These are phyloP conservation scores for Panagrolaimus sp. DNA, from an alignment of 1,140 invertebrate species.

Conservation along the genomic window DNA sequence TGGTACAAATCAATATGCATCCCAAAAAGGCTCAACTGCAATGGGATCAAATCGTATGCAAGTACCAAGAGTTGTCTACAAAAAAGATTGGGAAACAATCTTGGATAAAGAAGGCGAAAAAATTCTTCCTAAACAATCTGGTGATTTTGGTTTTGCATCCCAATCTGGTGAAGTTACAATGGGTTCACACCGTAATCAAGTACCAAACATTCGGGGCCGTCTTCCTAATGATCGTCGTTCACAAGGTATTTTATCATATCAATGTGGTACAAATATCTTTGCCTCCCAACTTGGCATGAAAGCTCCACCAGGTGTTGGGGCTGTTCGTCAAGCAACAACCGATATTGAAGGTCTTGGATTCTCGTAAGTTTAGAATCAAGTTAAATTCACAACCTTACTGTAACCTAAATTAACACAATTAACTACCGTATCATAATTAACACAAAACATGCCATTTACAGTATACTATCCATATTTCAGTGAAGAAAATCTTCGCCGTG, in stretches of 20 bases:
- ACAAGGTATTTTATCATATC: slow-evolving; percentile 61
- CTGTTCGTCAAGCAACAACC: slow-evolving; percentile 56
- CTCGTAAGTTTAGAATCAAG: slow-evolving; percentile 30
- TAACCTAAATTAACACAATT: not conserved
- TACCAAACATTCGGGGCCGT: slow-evolving; percentile 57
- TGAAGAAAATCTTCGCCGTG: slow-evolving; percentile 51
- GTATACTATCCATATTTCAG: slow-evolving; percentile 32
- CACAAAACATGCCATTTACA: not conserved
- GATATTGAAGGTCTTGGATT: slow-evolving; percentile 57
- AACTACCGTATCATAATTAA: not conserved
- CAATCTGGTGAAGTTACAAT: slow-evolving; percentile 57
- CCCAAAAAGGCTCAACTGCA: slow-evolving; percentile 55
- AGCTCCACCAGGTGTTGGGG: slow-evolving; percentile 51
- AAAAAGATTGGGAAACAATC: slow-evolving; percentile 59
- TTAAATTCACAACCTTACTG: too few relatives aligned
- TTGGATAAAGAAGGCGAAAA: slow-evolving; percentile 59
- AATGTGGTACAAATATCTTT: slow-evolving; percentile 85
- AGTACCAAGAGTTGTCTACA: slow-evolving; percentile 56
- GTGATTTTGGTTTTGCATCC: slow-evolving; percentile 56
- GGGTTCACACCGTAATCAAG: slow-evolving; percentile 58
- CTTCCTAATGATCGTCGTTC: slow-evolving; percentile 57
- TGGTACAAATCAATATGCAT: slow-evolving; percentile 58
- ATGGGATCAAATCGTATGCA: slow-evolving; percentile 47
- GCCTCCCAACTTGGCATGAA: slow-evolving; percentile 78
- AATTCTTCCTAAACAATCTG: slow-evolving; percentile 57